A percentile compares a stretch with the other conserved stretches of the same genome.
These are phyloP conservation scores for Mactra quadrangularis DNA, from an alignment of 1,140 invertebrate genomes.

Conservation along the genomic window DNA sequence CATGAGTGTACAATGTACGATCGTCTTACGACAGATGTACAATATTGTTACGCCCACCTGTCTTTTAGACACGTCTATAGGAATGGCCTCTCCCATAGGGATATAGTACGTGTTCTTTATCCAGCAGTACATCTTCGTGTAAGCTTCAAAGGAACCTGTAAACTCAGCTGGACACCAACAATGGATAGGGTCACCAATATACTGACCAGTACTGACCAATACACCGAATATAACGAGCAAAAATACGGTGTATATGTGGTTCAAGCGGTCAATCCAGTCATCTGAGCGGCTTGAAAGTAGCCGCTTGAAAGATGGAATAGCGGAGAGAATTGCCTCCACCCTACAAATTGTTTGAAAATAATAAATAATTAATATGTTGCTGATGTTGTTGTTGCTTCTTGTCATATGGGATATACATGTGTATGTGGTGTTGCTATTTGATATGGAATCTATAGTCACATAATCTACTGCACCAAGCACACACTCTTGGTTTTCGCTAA, in stretches of 20 bases:
- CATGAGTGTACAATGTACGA: too few species aligned
- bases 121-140: constrained; percentile 82
- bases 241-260: constrained; percentile 76
- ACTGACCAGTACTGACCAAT: constrained; percentile 79
- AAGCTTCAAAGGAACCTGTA: constrained; percentile 71
- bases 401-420: too few species aligned
- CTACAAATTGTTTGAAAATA: too few species aligned
- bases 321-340: constrained; percentile 68
- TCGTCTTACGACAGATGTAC: too few species aligned
- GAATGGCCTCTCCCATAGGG: constrained; percentile 83
- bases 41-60: constrained; percentile 15
- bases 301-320: constrained; percentile 71
- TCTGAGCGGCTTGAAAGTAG: constrained; percentile 70
- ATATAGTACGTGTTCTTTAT: constrained; percentile 85
- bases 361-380: too few species aligned
- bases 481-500: too few species aligned
- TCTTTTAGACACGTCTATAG: constrained; percentile 38
- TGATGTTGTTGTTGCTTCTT: too few species aligned
- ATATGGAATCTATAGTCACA: too few species aligned
- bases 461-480: too few species aligned
- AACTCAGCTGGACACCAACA: constrained; percentile 82
- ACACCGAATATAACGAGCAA: constrained; percentile 74
- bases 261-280: constrained; percentile 76
- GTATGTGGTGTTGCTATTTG: too few species aligned
- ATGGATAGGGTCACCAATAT: constrained; percentile 80